Percentiles rank a stretch among this genome's conserved stretches.
Evolutionary conservation across 2,888 invertebrate species (phyloP).

Genomic region (Clunio marinus): DNA sequence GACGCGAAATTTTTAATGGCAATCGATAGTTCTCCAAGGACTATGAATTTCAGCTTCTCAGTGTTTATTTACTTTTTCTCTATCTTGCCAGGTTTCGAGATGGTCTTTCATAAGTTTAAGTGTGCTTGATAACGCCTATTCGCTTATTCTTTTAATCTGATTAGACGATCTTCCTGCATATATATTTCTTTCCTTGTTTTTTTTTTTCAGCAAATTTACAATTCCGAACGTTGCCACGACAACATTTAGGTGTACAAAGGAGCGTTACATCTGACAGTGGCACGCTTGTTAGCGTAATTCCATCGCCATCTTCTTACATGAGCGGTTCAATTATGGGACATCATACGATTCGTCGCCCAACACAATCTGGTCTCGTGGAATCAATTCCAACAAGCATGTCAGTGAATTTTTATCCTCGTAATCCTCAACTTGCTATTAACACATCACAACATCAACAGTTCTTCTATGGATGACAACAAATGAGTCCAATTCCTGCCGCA

Average conservation of each 20-base stretch:
- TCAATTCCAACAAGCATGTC: constrained; percentile 12
- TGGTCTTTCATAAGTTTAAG: no score
- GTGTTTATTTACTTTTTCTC: no score
- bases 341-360: constrained; percentile 32
- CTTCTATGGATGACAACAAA: constrained; percentile 36
- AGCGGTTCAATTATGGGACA: constrained; percentile 30
- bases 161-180: no score
- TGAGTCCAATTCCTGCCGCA: not conserved
- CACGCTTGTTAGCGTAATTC: constrained; percentile 33
- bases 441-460: constrained; percentile 30
- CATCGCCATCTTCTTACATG: constrained; percentile 28
- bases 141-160: no score
- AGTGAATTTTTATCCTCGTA: not conserved
- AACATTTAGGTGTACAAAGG: constrained; percentile 32
- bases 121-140: no score
- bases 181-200: no score
- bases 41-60: no score
- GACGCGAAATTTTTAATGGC: no score
- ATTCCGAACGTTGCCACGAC: constrained; percentile 34
- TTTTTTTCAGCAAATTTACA: constrained; percentile 32
- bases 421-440: constrained; percentile 10
- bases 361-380: constrained; percentile 22
- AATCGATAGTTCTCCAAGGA: no score
- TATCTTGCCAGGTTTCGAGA: no score
- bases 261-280: constrained; percentile 13